Evolutionary conservation across 2,113 vertebrate species (phyloP).

Genomic region (Gorilla gorilla): DNA sequence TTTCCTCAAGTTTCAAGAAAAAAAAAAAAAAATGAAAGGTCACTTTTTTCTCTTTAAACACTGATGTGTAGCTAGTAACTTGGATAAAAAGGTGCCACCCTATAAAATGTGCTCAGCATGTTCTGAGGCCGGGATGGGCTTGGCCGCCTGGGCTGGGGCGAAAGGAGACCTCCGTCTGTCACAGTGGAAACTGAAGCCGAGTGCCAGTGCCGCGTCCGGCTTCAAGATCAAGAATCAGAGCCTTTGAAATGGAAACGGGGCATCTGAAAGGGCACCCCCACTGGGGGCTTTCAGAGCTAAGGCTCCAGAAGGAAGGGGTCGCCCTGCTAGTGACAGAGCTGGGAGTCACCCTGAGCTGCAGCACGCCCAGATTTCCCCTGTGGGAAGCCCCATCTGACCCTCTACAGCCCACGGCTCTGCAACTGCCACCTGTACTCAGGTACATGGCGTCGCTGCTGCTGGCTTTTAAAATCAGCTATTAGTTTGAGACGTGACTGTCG

Average conservation of each 20-base stretch:
- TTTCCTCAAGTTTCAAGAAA: constrained; percentile 78
- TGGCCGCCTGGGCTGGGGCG: constrained; percentile 61
- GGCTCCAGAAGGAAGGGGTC: not conserved
- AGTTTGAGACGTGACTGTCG: not conserved
- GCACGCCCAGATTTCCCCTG: not conserved
- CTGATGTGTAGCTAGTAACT: constrained; percentile 79
- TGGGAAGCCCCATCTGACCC: not conserved
- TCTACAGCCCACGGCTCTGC: not conserved
- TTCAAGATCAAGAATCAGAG: not conserved
- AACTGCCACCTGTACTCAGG: accelerated
- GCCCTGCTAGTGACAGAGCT: not conserved
- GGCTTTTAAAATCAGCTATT: not conserved
- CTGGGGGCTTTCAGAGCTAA: not conserved
- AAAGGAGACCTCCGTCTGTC: not conserved
- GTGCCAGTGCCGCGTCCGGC: not conserved
- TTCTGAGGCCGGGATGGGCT: constrained; percentile 52
- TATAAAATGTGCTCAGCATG: constrained; percentile 78
- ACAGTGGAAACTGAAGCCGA: constrained; percentile 44
- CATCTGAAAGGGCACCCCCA: not conserved
- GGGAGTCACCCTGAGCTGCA: not conserved
- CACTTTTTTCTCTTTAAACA: constrained; percentile 84
- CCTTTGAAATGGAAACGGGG: not conserved
- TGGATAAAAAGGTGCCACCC: constrained; percentile 81
- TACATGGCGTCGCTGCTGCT: not conserved
- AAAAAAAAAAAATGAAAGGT: constrained; percentile 86